Percentiles rank a stretch among this genome's conserved stretches.
phyloP scores from a whole-genome alignment of 2,113 vertebrate genomes.

The Rana temporaria region DNA sequence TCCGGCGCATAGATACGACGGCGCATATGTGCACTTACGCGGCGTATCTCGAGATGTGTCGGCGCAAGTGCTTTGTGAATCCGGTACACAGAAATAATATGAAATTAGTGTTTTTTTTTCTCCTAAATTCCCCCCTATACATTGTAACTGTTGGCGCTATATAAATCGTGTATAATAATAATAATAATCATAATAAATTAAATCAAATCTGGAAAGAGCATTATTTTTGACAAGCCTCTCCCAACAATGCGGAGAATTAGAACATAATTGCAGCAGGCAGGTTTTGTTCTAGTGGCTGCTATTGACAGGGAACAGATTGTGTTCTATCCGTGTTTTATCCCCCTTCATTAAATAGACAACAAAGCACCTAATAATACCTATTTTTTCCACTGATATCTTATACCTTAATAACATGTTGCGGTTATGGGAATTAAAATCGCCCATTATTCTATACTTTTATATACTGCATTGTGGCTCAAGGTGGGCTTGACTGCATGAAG shows the following conservation, averaged over 20 bases:
- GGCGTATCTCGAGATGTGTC: no score
- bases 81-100: no score
- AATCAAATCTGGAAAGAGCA: not conserved
- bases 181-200: no score
- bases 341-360: constrained; percentile 16
- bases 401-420: constrained; percentile 38
- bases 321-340: not conserved
- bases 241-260: not conserved
- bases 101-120: no score
- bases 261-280: not conserved
- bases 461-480: not conserved
- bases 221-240: not conserved
- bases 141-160: no score
- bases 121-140: no score
- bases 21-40: no score
- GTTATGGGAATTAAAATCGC: not conserved
- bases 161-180: no score
- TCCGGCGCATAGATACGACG: no score
- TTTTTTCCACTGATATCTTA: constrained; percentile 11
- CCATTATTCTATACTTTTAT: not conserved
- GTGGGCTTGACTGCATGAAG: not conserved
- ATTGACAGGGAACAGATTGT: no score
- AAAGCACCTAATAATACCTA: constrained; percentile 4
- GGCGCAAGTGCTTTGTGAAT: no score
- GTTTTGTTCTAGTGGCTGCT: not conserved